Conservation (phyloP, 1,140 invertebrate species). For the Mizuhopecten yessoensis region DNA sequence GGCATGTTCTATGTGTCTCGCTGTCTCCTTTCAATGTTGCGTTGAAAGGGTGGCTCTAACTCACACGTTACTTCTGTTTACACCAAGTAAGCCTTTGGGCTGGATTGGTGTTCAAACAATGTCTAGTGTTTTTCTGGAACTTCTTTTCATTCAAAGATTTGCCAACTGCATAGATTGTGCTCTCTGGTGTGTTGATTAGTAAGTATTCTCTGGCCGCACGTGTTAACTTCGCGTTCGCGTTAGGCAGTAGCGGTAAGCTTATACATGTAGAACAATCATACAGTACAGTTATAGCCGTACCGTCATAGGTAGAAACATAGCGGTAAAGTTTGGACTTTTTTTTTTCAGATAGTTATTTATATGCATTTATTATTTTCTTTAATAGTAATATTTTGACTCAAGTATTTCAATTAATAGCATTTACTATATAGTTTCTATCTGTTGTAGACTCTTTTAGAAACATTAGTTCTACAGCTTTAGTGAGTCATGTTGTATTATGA, state of each 20-base stretch:
- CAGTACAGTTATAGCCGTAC: too few relatives aligned
- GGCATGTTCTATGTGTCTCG: not conserved
- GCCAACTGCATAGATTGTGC: not conserved
- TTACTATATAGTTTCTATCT: not conserved
- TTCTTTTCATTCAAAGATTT: not conserved
- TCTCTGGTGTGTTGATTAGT: not conserved
- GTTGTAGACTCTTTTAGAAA: too few relatives aligned
- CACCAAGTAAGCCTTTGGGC: too few relatives aligned
- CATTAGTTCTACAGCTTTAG: not conserved
- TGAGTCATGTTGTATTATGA: not conserved
- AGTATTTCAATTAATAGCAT: not conserved
- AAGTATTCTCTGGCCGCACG: not conserved
- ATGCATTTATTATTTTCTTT: not conserved
- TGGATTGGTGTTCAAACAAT: not conserved
- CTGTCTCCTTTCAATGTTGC: not conserved
- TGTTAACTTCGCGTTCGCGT: not conserved
- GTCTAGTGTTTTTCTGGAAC: not conserved
- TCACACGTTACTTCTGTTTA: not conserved
- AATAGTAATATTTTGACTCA: not conserved
- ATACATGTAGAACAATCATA: too few relatives aligned
- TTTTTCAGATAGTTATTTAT: too few relatives aligned
- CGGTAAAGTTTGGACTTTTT: too few relatives aligned
- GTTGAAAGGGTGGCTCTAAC: not conserved
- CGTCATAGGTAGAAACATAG: too few relatives aligned
- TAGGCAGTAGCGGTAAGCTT: not conserved